A percentile compares a stretch with the other conserved stretches of the same genome.
Evolutionary conservation across 1,140 invertebrate species (phyloP).

Genomic region (Halyomorpha halys): DNA sequence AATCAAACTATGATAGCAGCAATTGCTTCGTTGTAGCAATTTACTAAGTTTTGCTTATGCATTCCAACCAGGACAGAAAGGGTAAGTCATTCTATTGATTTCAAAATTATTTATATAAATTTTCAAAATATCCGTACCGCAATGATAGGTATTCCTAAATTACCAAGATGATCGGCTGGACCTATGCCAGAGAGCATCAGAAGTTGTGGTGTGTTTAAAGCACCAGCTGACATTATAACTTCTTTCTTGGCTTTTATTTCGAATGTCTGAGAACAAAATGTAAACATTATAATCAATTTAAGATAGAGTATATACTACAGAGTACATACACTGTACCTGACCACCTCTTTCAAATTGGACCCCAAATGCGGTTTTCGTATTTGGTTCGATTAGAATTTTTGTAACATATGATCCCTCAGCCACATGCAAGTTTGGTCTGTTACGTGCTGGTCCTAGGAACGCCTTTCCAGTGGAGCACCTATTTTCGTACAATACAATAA

Average conservation of each 20-base stretch:
- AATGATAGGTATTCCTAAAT: conserved; percentile 45
- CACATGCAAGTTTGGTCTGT: conserved; percentile 45
- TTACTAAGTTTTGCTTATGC: no score
- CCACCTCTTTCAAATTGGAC: conserved; percentile 39
- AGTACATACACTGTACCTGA: conserved; percentile 31
- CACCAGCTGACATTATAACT: conserved; percentile 48
- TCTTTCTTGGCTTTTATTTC: conserved; percentile 41
- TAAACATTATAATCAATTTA: not conserved
- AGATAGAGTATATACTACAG: conserved; percentile 24
- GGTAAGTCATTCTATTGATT: no score
- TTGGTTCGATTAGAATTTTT: conserved; percentile 32
- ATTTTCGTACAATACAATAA: no score
- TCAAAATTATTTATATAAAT: not conserved
- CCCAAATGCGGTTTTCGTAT: conserved; percentile 46
- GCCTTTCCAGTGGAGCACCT: conserved; percentile 49
- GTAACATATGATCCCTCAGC: conserved; percentile 26
- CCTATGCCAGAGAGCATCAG: conserved; percentile 61
- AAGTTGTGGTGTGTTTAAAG: conserved; percentile 46
- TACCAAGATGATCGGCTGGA: conserved; percentile 51
- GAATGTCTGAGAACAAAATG: not conserved
- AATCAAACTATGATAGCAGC: no score
- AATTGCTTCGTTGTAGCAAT: no score
- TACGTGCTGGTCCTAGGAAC: conserved; percentile 44
- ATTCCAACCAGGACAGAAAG: no score
- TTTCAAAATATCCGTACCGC: not conserved